These are phyloP conservation scores for Scaptomyza pallida DNA, from an alignment of 1,140 invertebrate genomes.

Conservation along the genomic window DNA sequence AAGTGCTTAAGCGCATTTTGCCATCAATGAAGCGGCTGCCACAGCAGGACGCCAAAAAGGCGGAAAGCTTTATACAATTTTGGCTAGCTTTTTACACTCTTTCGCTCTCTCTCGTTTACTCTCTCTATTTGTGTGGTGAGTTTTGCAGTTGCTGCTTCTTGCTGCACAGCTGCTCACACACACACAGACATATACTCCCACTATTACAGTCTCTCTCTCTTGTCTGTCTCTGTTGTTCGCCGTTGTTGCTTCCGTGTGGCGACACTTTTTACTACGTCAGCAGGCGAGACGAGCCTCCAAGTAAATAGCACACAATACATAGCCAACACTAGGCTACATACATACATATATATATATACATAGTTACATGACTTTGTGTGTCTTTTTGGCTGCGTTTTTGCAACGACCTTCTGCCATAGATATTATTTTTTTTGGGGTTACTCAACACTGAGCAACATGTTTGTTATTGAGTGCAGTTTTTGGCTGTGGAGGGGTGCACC, in stretches of 20 bases:
- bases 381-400: slow-evolving; percentile 44
- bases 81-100: neutral
- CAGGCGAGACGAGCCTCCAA: slow-evolving; percentile 76
- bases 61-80: slow-evolving; percentile 52
- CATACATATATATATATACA: slow-evolving; percentile 6
- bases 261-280: slow-evolving; percentile 77
- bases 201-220: slow-evolving; percentile 2
- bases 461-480: slow-evolving; percentile 7
- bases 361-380: neutral
- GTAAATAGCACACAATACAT: slow-evolving; percentile 63
- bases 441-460: slow-evolving; percentile 57
- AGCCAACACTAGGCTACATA: neutral
- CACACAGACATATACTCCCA: slow-evolving; percentile 35
- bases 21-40: slow-evolving; percentile 64
- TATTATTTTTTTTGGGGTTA: slow-evolving; percentile 35
- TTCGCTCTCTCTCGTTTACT: slow-evolving; percentile 3
- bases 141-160: slow-evolving; percentile 66
- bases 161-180: slow-evolving; percentile 66
- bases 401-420: slow-evolving; percentile 65
- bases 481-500: neutral
- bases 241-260: slow-evolving; percentile 34
- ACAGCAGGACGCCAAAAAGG: slow-evolving; percentile 64
- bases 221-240: neutral
- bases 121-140: slow-evolving; percentile 47
- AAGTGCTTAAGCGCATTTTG: neutral